These are phyloP conservation scores for Stegostoma tigrinum DNA, from an alignment of 2,113 vertebrate species.

Conservation along the genomic window DNA sequence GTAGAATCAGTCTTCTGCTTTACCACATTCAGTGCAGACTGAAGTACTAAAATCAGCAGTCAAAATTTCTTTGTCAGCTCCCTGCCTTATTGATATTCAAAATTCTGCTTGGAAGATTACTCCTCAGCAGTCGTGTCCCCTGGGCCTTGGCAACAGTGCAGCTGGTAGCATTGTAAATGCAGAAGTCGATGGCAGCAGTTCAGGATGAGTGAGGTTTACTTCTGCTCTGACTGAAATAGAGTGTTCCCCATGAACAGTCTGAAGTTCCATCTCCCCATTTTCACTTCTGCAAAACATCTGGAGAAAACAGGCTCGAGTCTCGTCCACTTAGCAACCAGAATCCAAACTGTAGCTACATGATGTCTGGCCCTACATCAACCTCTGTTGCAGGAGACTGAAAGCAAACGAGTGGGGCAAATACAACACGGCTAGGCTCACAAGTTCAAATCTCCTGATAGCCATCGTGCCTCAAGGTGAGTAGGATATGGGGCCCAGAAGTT, in stretches of 20 bases:
- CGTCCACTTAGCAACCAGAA: background rate
- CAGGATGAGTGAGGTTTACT: background rate
- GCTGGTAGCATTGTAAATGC: background rate
- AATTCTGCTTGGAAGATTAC: background rate
- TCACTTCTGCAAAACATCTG: background rate
- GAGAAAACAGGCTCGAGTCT: background rate
- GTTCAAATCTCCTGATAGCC: background rate
- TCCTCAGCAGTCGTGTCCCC: background rate
- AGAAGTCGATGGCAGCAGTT: background rate
- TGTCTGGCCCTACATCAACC: background rate
- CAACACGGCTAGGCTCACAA: background rate
- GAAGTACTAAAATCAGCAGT: slow-evolving; percentile 10
- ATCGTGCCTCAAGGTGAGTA: background rate
- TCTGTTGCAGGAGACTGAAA: background rate
- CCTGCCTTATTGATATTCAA: background rate
- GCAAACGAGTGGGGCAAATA: background rate
- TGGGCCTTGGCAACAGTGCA: background rate
- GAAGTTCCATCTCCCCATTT: background rate
- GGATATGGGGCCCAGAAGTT: background rate
- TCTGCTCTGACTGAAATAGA: background rate
- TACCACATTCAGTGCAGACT: background rate
- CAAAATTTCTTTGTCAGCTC: background rate
- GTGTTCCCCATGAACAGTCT: background rate
- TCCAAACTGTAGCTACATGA: background rate
- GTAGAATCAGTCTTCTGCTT: background rate